These are phyloP conservation scores for Chironomus riparius DNA, from an alignment of 2,888 invertebrate genomes.

Conservation along the genomic window DNA sequence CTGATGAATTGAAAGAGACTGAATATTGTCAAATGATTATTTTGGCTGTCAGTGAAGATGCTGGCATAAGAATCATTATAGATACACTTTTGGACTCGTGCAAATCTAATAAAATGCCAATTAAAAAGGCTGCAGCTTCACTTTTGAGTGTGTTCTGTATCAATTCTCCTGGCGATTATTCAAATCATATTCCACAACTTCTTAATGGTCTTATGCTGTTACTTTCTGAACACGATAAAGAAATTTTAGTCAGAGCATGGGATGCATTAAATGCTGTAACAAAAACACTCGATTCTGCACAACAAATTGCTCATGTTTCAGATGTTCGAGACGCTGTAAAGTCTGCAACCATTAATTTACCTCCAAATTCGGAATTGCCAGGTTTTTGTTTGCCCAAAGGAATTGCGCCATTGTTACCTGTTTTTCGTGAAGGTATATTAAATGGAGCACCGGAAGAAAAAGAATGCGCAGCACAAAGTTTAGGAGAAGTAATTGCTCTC, in stretches of 20 bases:
- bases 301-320: slow-evolving; percentile 76
- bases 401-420: slow-evolving; percentile 84
- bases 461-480: slow-evolving; percentile 86
- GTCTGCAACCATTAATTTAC: slow-evolving; percentile 29
- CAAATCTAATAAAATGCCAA: slow-evolving; percentile 51
- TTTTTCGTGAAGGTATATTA: slow-evolving; percentile 92
- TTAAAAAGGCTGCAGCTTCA: slow-evolving; percentile 74
- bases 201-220: slow-evolving; percentile 78
- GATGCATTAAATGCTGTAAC: slow-evolving; percentile 85
- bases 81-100: slow-evolving; percentile 75
- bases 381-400: slow-evolving; percentile 93
- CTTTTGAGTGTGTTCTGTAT: slow-evolving; percentile 83
- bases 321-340: slow-evolving; percentile 85
- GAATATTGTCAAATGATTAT: slow-evolving; percentile 91
- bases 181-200: slow-evolving; percentile 78
- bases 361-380: slow-evolving; percentile 69
- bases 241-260: slow-evolving; percentile 78
- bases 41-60: slow-evolving; percentile 79
- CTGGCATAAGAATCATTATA: slow-evolving; percentile 77
- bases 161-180: slow-evolving; percentile 79
- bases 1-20: slow-evolving; percentile 61
- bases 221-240: slow-evolving; percentile 71
- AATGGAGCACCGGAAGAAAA: slow-evolving; percentile 93
- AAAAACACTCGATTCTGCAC: slow-evolving; percentile 74
- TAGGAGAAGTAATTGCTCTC: slow-evolving; percentile 53